Evolutionary conservation across 2,888 invertebrate genomes (phyloP), one percentile per base, ranked within the genome.

Genomic region (Metacarcinus magister): DNA sequence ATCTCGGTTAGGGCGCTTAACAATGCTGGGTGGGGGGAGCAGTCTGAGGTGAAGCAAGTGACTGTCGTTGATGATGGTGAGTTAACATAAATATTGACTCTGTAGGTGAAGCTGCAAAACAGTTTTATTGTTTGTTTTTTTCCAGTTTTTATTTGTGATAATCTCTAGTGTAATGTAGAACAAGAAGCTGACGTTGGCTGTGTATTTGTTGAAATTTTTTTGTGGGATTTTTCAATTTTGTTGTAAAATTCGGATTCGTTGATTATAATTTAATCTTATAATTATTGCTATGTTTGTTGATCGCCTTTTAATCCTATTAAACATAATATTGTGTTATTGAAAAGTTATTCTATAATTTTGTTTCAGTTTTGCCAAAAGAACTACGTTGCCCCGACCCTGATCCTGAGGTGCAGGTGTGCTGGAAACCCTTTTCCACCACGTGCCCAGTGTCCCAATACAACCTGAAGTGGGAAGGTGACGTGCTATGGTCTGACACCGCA

Each of bases 391-490:
- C 1, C 19, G 2, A 13, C 0, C 16, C 13, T 5, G 87, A 32
- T 0, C 87, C 39, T 32, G 87, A 39, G 32, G 39, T 87, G 87
- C 39, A 16, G 87, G 87, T 32, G 87, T 87, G 87, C 16, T 87
- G 87, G 87, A 0, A 2, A 10, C 87, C 87, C 19, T 87, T 39
- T 32, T 10, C 39, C 87, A 39, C 16, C 10, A 2, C 10, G 39
- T 87, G 87, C 32, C 39, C 87, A 87, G 87, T 32, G 87, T 39
- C 87, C 39, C 87, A 87, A 39, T 87, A 87, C 39, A 87, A 87
- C 39, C 87, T 87, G 16, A 13, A 87, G 87, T 87, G 87, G 87
- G 87, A 87, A 10, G 87, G 87, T 32, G 13, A 39, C 19, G 87
- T 87, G 87, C 39, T 39, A 32, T 87, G 87, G 87, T 87, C 32